Conservation (phyloP, 1,140 invertebrate genomes). For the Palaemon carinicauda region DNA sequence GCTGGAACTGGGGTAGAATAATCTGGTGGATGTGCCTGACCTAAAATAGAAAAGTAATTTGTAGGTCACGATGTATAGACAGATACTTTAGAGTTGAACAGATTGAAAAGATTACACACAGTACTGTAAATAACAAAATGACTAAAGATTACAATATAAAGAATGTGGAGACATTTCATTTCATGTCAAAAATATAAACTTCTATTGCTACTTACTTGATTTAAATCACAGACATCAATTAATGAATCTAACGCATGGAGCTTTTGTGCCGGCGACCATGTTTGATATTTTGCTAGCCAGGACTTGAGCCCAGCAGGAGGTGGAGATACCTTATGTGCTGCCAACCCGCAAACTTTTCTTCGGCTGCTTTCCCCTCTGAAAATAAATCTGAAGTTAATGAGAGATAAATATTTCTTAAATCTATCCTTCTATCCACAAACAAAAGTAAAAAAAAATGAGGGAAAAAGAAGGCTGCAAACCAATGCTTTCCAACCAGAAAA, state of each 20-base stretch:
- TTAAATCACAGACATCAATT: conserved; percentile 87
- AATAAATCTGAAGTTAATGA: not conserved
- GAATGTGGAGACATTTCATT: too few species aligned
- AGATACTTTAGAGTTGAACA: too few species aligned
- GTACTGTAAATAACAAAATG: not conserved
- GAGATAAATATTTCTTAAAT: not conserved
- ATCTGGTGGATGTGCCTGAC: conserved; percentile 78
- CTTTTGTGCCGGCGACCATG: conserved; percentile 88
- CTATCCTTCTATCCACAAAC: not conserved
- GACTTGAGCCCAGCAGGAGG: conserved; percentile 50
- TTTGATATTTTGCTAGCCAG: conserved; percentile 55
- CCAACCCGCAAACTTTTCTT: conserved; percentile 31
- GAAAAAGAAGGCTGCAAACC: not conserved
- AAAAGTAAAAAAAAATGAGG: not conserved
- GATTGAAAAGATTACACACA: too few species aligned
- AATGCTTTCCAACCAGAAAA: not conserved
- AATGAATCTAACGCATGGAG: conserved; percentile 88
- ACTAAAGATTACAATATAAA: not conserved
- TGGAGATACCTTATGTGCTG: conserved; percentile 36
- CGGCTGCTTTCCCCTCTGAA: conserved; percentile 39
- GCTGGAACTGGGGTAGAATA: conserved; percentile 97
- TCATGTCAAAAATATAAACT: not conserved
- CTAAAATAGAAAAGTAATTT: not conserved
- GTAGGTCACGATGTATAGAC: too few species aligned
- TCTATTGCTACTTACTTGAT: conserved; percentile 88